Evolutionary conservation across 2,888 invertebrate species (phyloP).

Genomic region (Matsumyia berberina): DNA sequence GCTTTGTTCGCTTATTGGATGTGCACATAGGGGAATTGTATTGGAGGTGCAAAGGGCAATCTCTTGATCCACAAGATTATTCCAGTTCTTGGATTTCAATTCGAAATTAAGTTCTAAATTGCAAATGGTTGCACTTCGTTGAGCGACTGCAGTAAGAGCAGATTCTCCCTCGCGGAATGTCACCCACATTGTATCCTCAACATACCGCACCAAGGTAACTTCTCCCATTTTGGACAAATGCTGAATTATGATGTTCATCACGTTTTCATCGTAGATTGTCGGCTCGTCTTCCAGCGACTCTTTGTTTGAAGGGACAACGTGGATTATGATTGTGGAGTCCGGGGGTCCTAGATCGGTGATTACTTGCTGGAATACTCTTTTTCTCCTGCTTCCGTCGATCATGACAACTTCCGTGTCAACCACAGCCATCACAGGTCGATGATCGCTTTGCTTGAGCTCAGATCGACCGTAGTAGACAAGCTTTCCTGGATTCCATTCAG

Average conservation of each 20-base stretch:
- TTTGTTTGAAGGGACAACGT: conserved; percentile 85
- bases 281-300: conserved; percentile 85
- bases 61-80: conserved; percentile 91
- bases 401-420: conserved; percentile 94
- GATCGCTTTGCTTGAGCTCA: conserved; percentile 98
- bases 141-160: conserved; percentile 90
- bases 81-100: conserved; percentile 94
- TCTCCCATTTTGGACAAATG: conserved; percentile 94
- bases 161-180: conserved; percentile 96
- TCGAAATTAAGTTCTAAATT: conserved; percentile 89
- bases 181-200: conserved; percentile 95
- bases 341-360: conserved; percentile 96
- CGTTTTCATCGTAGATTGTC: conserved; percentile 91
- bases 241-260: conserved; percentile 91
- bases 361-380: conserved; percentile 92
- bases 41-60: conserved; percentile 93
- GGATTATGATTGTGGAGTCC: conserved; percentile 95
- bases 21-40: conserved; percentile 90
- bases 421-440: conserved; percentile 96
- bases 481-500: conserved; percentile 91
- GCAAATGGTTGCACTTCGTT: conserved; percentile 87
- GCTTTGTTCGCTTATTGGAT: conserved; percentile 81
- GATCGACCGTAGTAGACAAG: conserved; percentile 94
- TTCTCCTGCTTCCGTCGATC: conserved; percentile 91
- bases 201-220: conserved; percentile 95